A percentile compares a stretch with the other conserved stretches of the same genome.
Conservation (phyloP, 2,888 invertebrate genomes). For the Noctua fimbriata region DNA sequence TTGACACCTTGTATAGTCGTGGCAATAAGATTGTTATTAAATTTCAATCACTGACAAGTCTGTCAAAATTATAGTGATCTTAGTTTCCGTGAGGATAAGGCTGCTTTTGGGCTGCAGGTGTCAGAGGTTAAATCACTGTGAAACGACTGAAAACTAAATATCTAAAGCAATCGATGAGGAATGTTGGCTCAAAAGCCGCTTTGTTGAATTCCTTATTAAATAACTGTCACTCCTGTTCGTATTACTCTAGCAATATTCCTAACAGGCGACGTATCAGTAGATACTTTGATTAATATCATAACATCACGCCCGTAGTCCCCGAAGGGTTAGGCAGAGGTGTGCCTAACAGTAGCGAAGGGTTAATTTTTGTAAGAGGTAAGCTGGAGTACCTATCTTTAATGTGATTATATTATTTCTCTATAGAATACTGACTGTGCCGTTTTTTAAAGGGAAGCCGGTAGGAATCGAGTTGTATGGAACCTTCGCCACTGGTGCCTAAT, state of each 20-base stretch:
- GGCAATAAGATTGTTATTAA: background rate
- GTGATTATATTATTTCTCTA: no score
- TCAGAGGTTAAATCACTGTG: background rate
- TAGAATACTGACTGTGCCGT: no score
- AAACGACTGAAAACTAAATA: constrained; percentile 1
- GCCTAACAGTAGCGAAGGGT: no score
- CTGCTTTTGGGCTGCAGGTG: background rate
- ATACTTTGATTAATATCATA: background rate
- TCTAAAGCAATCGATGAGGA: constrained; percentile 51
- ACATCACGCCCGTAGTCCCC: no score
- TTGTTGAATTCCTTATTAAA: constrained; percentile 46
- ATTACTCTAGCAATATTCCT: background rate
- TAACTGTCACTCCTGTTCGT: background rate
- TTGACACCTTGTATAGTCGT: background rate
- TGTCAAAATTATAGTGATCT: background rate
- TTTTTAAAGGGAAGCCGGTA: no score
- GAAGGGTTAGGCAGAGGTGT: no score
- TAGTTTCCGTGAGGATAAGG: background rate
- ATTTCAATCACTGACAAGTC: background rate
- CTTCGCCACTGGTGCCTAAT: no score
- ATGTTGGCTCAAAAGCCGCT: constrained; percentile 43
- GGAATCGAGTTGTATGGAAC: no score
- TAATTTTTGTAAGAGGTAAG: no score
- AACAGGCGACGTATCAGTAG: background rate
- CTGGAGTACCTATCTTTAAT: no score